phyloP scores from a whole-genome alignment of 2,113 vertebrate species.

The Neomonachus schauinslandi region DNA sequence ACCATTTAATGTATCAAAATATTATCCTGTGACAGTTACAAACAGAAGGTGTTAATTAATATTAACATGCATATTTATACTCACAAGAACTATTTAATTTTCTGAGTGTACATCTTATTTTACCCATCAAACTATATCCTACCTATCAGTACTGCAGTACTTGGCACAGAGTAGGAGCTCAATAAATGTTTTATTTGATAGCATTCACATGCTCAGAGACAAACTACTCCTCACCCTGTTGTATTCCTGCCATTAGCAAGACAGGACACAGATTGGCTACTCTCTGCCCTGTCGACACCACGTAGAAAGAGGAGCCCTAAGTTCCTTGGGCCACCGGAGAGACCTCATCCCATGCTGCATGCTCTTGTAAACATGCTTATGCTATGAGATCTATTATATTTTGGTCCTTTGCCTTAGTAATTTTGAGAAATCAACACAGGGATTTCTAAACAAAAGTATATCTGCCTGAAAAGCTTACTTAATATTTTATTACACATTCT shows the following conservation, averaged over 20 bases:
- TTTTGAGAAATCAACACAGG: slow-evolving; percentile 37
- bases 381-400: background rate
- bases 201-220: background rate
- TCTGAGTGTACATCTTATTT: background rate
- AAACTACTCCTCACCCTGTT: background rate
- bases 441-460: background rate
- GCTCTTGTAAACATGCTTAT: background rate
- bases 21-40: background rate
- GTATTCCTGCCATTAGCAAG: background rate
- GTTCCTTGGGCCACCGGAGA: background rate
- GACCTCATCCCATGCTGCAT: background rate
- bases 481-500: background rate
- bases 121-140: background rate
- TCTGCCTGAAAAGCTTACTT: background rate
- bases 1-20: slow-evolving; percentile 39
- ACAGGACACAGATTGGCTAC: background rate
- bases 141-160: background rate
- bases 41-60: slow-evolving; percentile 43
- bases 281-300: background rate
- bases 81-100: background rate
- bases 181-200: background rate
- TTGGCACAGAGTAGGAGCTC: background rate
- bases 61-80: background rate
- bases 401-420: background rate
- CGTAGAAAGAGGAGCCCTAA: background rate